Evolutionary conservation across 2,797 vertebrate species (phyloP), one percentile per base, ranked within the genome.

Genomic region (Sus cebifrons): DNA sequence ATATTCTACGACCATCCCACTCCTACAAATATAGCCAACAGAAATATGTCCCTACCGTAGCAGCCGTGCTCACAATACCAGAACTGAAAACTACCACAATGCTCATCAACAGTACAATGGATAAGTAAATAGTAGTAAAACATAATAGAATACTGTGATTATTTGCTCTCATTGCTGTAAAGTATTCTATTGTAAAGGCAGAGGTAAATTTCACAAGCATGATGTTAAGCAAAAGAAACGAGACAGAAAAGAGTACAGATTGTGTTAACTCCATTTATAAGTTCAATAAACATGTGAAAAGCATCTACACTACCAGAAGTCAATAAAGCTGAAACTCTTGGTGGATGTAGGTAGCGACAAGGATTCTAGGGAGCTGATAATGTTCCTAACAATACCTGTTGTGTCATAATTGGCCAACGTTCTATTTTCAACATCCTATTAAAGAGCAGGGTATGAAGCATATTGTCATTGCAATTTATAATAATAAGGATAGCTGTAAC

Each of bases 251-350:
- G 32, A 77, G 13, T 49, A 82, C 18, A 65, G 25, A 13, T 32
- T 64, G 16, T 23, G 4, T 77, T 77, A 93, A 77, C 73, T 40
- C 0, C 9, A 65, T 25, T 65, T 89, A 62, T 49, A 94, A 67
- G 18, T 70, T 95, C 60, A 87, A 70, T 36, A 96, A 78, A 65
- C 56, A 81, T 32, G 27, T 40, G 15, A 93, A 83, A 77, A 82
- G 2, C 29, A 64, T 23, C 23, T 52, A 62, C 11, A 18, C 23
- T 54, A 13, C 16, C 64, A 52, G 21, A 82, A 52, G 23, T 88
- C 20, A 32, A 27, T 14, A 79, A 7, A 71, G 27, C 10, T 32
- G 18, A 40, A 58, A 83, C 4, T 87, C n/a, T 60, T 83, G 83
- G 32, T 9, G 6, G 10, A 16, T 17, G 2, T 52, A 14, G 9